phyloP scores from a whole-genome alignment of 1,140 invertebrate species.

The Drosophila pandora region DNA sequence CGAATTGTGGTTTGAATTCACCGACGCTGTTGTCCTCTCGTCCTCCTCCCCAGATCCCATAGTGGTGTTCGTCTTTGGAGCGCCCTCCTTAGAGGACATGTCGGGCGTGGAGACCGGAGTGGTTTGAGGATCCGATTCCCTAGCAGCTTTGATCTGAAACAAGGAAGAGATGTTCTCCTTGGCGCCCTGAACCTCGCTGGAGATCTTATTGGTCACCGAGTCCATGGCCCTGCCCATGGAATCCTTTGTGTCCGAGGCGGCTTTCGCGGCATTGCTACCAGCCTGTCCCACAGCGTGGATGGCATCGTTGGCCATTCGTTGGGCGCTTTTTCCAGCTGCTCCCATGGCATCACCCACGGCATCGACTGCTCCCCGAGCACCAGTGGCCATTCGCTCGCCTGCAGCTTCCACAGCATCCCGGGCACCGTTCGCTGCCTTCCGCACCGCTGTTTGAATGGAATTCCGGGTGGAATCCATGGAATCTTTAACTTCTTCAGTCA shows the following conservation, averaged over 20 bases:
- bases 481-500: conserved; percentile 24
- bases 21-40: conserved; percentile 79
- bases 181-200: conserved; percentile 66
- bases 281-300: conserved; percentile 58
- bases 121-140: conserved; percentile 43
- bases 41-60: conserved; percentile 67
- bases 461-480: conserved; percentile 48
- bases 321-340: conserved; percentile 52
- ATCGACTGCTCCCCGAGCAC: conserved; percentile 61
- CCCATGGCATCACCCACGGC: conserved; percentile 61
- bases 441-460: conserved; percentile 52
- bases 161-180: conserved; percentile 75
- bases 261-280: conserved; percentile 61
- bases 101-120: conserved; percentile 43
- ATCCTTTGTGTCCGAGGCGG: conserved; percentile 58
- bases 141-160: conserved; percentile 72
- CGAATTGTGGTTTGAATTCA: conserved; percentile 76
- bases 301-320: conserved; percentile 52
- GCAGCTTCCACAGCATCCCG: conserved; percentile 64
- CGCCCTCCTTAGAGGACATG: conserved; percentile 55
- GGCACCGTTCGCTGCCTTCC: conserved; percentile 63
- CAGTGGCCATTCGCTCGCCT: conserved; percentile 69
- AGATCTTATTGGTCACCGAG: conserved; percentile 70
- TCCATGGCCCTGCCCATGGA: conserved; percentile 71
- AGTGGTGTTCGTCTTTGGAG: conserved; percentile 52